Conservation (phyloP, 2,113 vertebrate genomes). For the Tympanuchus pallidicinctus region DNA sequence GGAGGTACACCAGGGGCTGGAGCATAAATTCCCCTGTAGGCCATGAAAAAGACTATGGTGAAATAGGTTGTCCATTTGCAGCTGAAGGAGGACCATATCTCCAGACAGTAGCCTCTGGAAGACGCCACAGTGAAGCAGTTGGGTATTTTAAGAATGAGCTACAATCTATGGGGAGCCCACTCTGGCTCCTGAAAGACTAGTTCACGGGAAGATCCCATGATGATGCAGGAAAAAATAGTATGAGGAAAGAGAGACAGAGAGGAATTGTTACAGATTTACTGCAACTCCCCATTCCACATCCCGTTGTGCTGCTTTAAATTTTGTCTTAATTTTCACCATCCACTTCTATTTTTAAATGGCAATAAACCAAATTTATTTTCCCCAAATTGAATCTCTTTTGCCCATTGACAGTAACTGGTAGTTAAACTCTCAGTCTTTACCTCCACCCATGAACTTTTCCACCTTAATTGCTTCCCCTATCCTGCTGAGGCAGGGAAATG, state of each 20-base stretch:
- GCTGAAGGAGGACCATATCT: background rate
- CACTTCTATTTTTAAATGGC: background rate
- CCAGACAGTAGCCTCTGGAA: background rate
- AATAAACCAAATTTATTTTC: background rate
- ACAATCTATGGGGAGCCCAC: background rate
- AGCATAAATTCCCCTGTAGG: background rate
- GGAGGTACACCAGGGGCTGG: background rate
- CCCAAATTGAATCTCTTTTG: background rate
- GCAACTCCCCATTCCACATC: background rate
- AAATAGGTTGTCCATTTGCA: background rate
- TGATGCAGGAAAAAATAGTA: background rate
- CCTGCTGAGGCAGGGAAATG: background rate
- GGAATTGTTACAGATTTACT: background rate
- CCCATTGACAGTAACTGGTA: background rate
- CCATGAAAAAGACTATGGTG: background rate
- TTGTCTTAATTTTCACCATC: background rate
- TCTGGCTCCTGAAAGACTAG: background rate
- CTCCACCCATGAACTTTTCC: background rate
- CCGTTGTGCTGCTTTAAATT: background rate
- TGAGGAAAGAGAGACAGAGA: background rate
- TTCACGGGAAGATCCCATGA: fast-evolving
- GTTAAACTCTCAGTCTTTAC: background rate
- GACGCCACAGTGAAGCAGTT: fast-evolving
- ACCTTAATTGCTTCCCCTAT: background rate
- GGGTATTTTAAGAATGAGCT: background rate